Percentiles rank a stretch among this genome's conserved stretches.
phyloP scores from a whole-genome alignment of 2,113 vertebrate species.

The Glareola pratincola region DNA sequence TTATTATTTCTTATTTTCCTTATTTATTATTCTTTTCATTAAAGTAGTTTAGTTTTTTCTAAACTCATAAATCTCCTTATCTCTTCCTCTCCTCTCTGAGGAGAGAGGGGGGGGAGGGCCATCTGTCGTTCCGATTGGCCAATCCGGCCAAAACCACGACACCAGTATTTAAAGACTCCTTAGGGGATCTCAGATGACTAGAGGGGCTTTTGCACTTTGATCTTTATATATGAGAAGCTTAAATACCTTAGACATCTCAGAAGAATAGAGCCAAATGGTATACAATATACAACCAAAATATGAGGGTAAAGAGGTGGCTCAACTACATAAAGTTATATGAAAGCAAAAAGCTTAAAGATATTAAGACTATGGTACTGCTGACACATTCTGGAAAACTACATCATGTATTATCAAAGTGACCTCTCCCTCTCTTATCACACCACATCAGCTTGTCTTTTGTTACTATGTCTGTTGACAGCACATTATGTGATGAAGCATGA shows the following conservation, averaged over 20 bases:
- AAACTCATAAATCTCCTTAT: no score
- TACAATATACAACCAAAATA: not conserved
- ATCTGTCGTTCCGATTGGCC: no score
- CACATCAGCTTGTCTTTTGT: conserved; percentile 30
- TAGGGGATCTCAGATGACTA: not conserved
- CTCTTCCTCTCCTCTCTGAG: no score
- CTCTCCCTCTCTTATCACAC: not conserved
- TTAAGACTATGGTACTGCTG: not conserved
- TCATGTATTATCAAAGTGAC: not conserved
- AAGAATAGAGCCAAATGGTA: rapidly evolving
- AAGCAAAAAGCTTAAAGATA: not conserved
- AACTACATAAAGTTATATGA: not conserved
- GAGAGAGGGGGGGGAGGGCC: no score
- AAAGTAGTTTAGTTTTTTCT: no score
- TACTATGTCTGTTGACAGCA: conserved; percentile 1
- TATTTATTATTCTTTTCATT: no score
- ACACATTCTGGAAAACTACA: not conserved
- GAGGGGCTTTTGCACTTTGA: not conserved
- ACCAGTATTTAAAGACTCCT: not conserved
- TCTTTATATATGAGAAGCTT: not conserved
- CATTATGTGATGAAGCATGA: not conserved
- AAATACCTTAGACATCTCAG: not conserved
- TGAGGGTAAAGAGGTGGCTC: not conserved
- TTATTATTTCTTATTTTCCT: no score
- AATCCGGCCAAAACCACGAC: no score